These are phyloP conservation scores for Peromyscus polionotus DNA, from an alignment of 2,113 vertebrate species.

Conservation along the genomic window DNA sequence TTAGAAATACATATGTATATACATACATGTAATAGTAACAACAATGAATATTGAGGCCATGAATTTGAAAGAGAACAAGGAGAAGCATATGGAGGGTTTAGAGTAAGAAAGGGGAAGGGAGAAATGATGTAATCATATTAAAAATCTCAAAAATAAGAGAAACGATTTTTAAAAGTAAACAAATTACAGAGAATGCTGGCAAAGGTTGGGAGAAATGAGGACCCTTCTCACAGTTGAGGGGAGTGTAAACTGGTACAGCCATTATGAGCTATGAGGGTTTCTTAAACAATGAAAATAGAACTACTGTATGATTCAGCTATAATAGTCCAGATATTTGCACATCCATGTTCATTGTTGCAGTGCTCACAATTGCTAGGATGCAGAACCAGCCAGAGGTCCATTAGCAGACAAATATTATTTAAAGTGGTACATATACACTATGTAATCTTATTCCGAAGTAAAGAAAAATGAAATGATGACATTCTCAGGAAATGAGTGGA, in stretches of 20 bases:
- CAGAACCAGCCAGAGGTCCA: background rate
- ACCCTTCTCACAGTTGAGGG: background rate
- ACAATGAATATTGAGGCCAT: background rate
- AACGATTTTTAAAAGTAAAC: background rate
- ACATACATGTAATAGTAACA: background rate
- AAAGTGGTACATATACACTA: background rate
- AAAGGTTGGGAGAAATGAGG: background rate
- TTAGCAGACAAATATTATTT: background rate
- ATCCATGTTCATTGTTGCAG: background rate
- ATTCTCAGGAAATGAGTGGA: background rate
- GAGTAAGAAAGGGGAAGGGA: background rate
- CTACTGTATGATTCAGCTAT: background rate
- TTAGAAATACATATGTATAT: background rate
- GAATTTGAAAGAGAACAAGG: background rate
- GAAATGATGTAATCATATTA: background rate
- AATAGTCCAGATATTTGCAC: background rate
- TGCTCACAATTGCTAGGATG: background rate
- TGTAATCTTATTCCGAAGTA: background rate
- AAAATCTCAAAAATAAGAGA: background rate
- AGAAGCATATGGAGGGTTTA: background rate
- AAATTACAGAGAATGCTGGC: background rate
- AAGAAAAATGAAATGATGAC: background rate
- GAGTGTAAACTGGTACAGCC: background rate
- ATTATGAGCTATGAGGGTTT: background rate
- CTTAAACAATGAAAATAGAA: background rate